These are phyloP conservation scores for Caenorhabditis sp. DNA, from an alignment of 2,888 invertebrate species.

Conservation along the genomic window DNA sequence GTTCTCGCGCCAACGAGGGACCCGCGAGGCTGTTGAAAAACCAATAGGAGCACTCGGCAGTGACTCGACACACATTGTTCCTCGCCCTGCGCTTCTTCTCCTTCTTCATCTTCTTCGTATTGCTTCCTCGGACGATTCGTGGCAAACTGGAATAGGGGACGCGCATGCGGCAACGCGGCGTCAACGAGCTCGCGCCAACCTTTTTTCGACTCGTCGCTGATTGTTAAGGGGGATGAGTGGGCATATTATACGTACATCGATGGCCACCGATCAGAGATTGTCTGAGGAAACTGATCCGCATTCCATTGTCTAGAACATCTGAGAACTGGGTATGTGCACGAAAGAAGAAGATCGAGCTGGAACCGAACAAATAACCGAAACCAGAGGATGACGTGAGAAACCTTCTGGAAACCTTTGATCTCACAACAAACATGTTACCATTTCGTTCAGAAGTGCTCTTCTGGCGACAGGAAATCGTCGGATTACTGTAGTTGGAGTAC, in stretches of 20 bases:
- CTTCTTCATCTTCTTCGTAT: constrained; percentile 5
- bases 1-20: constrained; percentile 31
- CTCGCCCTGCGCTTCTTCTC: not conserved
- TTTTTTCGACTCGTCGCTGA: constrained; percentile 48
- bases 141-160: constrained; percentile 48
- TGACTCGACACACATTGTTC: constrained; percentile 45
- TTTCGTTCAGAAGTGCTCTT: constrained; percentile 4
- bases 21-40: constrained; percentile 42
- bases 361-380: constrained; percentile 14
- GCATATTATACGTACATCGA: constrained; percentile 54
- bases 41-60: constrained; percentile 26
- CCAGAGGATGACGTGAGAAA: not conserved
- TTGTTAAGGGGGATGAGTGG: constrained; percentile 46
- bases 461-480: constrained; percentile 31
- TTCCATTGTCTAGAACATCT: not conserved
- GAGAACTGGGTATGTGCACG: not conserved
- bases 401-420: not conserved
- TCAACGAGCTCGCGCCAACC: constrained; percentile 54
- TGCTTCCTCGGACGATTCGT: constrained; percentile 10
- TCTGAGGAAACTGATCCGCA: constrained; percentile 24
- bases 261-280: constrained; percentile 46
- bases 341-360: not conserved
- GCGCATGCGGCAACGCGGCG: constrained; percentile 50
- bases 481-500: constrained; percentile 26
- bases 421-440: not conserved